A percentile compares a stretch with the other conserved stretches of the same genome.
phyloP scores from a whole-genome alignment of 2,797 vertebrate species.

The Oryzias sinensis region DNA sequence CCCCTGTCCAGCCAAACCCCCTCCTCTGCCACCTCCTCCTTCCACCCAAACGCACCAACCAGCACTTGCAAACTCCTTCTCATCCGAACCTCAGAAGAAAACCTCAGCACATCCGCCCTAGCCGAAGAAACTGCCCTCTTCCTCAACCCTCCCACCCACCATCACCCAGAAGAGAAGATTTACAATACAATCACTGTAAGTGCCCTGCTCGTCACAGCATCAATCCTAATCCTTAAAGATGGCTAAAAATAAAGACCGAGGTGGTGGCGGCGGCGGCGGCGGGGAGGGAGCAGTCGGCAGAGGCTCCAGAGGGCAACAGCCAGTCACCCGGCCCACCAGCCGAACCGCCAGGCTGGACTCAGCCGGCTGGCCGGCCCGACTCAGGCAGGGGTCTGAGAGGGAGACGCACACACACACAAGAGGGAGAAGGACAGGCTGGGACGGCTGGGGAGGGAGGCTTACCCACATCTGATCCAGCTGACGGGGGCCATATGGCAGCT shows the following conservation, averaged over 20 bases:
- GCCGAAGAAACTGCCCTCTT: slow-evolving; percentile 65
- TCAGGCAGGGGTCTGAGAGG: slow-evolving; percentile 52
- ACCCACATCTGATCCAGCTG: slow-evolving; percentile 99
- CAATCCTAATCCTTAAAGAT: slow-evolving; percentile 99
- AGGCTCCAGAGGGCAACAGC: slow-evolving; percentile 61
- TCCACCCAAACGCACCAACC: slow-evolving; percentile 23
- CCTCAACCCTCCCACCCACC: slow-evolving; percentile 47
- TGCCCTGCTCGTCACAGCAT: slow-evolving; percentile 98
- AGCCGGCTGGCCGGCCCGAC: slow-evolving; percentile 6
- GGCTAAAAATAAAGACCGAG: slow-evolving; percentile 99
- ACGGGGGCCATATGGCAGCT: slow-evolving; percentile 99
- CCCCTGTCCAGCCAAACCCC: slow-evolving; percentile 61
- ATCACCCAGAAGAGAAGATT: slow-evolving; percentile 84
- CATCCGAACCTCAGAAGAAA: slow-evolving; percentile 74
- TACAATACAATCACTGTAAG: slow-evolving; percentile 99
- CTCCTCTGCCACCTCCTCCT: slow-evolving; percentile 54
- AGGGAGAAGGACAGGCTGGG: slow-evolving; percentile 73
- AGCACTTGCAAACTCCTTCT: slow-evolving; percentile 57
- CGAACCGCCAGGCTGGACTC: slow-evolving; percentile 17
- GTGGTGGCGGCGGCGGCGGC: slow-evolving; percentile 75
- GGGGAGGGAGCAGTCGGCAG: slow-evolving; percentile 50
- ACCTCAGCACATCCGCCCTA: slow-evolving; percentile 69
- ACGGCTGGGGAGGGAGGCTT: slow-evolving; percentile 98
- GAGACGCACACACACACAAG: slow-evolving; percentile 47
- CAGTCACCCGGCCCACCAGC: slow-evolving; percentile 41